Evolutionary conservation across 1,140 invertebrate species (phyloP).

Genomic region (Holotrichia oblita): DNA sequence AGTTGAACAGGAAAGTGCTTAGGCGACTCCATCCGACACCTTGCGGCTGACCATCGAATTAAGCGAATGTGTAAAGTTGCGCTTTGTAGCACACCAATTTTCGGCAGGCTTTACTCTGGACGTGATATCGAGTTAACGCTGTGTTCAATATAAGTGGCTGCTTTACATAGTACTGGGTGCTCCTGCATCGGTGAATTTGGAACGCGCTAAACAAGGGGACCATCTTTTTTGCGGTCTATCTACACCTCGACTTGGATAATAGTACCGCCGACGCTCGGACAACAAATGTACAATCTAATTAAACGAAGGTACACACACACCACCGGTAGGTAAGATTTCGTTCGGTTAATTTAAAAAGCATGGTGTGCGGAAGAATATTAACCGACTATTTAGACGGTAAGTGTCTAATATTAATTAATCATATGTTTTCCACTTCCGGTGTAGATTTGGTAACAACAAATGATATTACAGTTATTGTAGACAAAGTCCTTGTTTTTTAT

Average conservation of each 20-base stretch:
- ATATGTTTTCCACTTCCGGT: too few relatives aligned
- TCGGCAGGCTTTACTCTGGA: slow-evolving; percentile 8
- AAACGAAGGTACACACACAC: neutral
- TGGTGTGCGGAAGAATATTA: too few relatives aligned
- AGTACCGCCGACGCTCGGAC: neutral
- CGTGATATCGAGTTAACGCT: slow-evolving; percentile 34
- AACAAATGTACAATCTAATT: slow-evolving; percentile 5
- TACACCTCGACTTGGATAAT: neutral
- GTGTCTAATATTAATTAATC: too few relatives aligned
- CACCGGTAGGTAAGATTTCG: neutral
- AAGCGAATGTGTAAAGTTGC: slow-evolving; percentile 37
- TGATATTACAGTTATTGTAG: too few relatives aligned
- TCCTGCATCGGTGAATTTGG: neutral
- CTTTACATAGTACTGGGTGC: slow-evolving; percentile 10
- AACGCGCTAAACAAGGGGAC: neutral
- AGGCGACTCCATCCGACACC: slow-evolving; percentile 18
- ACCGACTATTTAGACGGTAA: too few relatives aligned
- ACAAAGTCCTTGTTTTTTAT: too few relatives aligned
- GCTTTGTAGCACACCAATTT: slow-evolving; percentile 34
- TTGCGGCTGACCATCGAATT: slow-evolving; percentile 39
- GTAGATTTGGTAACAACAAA: too few relatives aligned
- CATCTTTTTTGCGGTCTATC: slow-evolving; percentile 4
- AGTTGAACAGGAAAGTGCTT: neutral
- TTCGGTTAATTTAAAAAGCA: neutral
- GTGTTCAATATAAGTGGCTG: neutral